Evolutionary conservation across 2,113 vertebrate species (phyloP).

Genomic region (Arvicanthis niloticus): DNA sequence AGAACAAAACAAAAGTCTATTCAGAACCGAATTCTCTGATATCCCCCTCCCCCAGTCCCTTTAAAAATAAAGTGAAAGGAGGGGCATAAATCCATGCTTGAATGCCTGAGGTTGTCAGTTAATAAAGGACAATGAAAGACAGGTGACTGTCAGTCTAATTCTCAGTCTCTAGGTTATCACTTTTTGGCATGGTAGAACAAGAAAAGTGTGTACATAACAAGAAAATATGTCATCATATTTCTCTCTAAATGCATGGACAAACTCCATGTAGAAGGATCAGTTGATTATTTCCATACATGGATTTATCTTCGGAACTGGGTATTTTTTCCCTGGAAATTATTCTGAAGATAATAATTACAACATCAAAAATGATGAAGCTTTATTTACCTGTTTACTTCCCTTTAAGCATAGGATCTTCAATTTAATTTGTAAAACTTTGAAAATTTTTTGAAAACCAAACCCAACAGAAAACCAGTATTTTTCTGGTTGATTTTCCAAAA

Average conservation of each 20-base stretch:
- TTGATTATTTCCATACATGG: constrained; percentile 53
- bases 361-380: constrained; percentile 58
- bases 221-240: constrained; percentile 66
- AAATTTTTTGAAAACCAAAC: constrained; percentile 38
- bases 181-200: constrained; percentile 85
- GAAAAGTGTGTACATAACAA: constrained; percentile 75
- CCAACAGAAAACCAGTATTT: constrained; percentile 76
- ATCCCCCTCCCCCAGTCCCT: constrained; percentile 88
- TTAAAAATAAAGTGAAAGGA: constrained; percentile 87
- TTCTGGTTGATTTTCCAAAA: constrained; percentile 81
- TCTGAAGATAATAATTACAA: constrained; percentile 75
- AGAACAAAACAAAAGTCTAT: constrained; percentile 97
- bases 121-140: constrained; percentile 91
- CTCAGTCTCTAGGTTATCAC: constrained; percentile 86
- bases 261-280: constrained; percentile 38
- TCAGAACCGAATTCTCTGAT: constrained; percentile 92
- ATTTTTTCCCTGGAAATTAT: constrained; percentile 72
- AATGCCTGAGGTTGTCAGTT: constrained; percentile 89
- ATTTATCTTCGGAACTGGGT: constrained; percentile 63
- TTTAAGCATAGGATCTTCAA: constrained; percentile 45
- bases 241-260: constrained; percentile 67
- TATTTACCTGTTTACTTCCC: constrained; percentile 47
- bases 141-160: constrained; percentile 91
- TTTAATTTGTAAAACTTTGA: constrained; percentile 39
- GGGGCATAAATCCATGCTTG: constrained; percentile 88